Conservation (phyloP, 1,140 invertebrate genomes). For the Calephelis nemesis region DNA sequence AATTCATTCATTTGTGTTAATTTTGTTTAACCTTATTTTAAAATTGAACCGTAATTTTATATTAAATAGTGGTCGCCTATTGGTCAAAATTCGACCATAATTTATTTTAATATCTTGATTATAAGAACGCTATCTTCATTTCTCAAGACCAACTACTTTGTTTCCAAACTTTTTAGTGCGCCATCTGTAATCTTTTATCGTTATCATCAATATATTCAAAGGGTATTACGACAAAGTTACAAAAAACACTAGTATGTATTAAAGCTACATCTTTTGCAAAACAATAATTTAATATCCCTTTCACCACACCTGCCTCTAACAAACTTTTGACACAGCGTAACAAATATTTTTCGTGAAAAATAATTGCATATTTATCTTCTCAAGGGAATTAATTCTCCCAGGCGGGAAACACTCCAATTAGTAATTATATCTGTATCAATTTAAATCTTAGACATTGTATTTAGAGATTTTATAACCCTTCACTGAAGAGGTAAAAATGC, state of each 20-base stretch:
- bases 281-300: slow-evolving; percentile 32
- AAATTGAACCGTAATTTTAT: neutral
- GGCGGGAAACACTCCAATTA: slow-evolving; percentile 65
- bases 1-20: neutral
- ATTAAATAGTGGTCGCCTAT: too few species aligned
- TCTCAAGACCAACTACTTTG: too few species aligned
- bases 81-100: too few species aligned
- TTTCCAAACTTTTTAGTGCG: too few species aligned
- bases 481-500: neutral
- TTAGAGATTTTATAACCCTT: neutral
- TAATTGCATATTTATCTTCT: slow-evolving; percentile 69
- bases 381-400: slow-evolving; percentile 65
- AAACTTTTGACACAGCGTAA: slow-evolving; percentile 67
- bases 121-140: too few species aligned
- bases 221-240: too few species aligned
- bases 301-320: slow-evolving; percentile 58
- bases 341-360: slow-evolving; percentile 63
- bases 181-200: too few species aligned
- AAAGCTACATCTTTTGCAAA: neutral
- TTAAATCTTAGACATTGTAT: slow-evolving; percentile 22
- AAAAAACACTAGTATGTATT: too few species aligned
- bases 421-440: slow-evolving; percentile 56
- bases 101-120: too few species aligned
- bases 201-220: too few species aligned
- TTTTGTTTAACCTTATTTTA: neutral